phyloP scores from a whole-genome alignment of 2,113 vertebrate species.

The Cinclus cinclus region DNA sequence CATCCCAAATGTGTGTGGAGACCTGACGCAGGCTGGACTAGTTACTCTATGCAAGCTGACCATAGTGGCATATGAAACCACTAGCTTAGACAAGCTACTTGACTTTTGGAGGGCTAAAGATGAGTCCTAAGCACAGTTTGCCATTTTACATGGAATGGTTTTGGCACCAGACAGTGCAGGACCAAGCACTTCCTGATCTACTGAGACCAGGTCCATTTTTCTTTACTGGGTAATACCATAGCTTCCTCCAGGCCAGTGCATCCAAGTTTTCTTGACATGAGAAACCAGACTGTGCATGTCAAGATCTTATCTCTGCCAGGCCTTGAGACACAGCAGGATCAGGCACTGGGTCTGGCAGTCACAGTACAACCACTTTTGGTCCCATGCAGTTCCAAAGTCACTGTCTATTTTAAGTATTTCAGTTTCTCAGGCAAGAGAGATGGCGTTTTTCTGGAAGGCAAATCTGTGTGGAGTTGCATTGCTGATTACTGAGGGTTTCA shows the following conservation, averaged over 20 bases:
- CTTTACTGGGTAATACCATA: neutral
- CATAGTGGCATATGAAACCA: neutral
- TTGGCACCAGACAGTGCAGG: neutral
- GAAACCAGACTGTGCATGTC: neutral
- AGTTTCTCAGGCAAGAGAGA: neutral
- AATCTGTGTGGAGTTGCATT: neutral
- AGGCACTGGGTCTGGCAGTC: neutral
- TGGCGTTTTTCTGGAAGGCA: neutral
- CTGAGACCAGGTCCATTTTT: neutral
- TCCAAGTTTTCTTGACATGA: neutral
- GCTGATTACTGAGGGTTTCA: neutral
- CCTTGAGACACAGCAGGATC: neutral
- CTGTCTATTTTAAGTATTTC: slow-evolving; percentile 23
- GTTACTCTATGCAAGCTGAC: neutral
- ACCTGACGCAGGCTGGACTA: neutral
- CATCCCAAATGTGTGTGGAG: neutral
- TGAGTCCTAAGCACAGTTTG: neutral
- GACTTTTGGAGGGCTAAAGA: neutral
- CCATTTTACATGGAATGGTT: neutral
- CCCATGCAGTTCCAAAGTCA: neutral
- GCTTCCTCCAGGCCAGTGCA: neutral
- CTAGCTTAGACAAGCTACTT: neutral
- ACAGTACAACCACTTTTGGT: neutral
- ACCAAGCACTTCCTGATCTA: neutral
- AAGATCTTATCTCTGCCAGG: neutral